Evolutionary conservation across 1,140 invertebrate species (phyloP).

Genomic region (Drosophila bipectinata): DNA sequence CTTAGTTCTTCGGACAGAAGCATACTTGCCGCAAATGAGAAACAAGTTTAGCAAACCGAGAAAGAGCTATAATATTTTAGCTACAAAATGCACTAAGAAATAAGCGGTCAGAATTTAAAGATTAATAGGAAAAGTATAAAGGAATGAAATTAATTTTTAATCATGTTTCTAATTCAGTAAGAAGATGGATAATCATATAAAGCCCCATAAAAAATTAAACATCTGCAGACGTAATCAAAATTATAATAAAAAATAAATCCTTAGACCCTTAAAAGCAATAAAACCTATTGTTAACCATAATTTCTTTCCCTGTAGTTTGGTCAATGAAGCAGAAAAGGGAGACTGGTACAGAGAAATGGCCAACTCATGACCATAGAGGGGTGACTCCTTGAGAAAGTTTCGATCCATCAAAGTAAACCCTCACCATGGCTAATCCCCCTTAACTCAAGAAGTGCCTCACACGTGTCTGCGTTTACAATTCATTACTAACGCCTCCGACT

Average conservation of each 20-base stretch:
- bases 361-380: conserved; percentile 21
- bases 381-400: conserved; percentile 37
- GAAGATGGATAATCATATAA: no score
- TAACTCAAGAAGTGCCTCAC: conserved; percentile 27
- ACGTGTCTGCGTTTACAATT: conserved; percentile 78
- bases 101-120: neutral
- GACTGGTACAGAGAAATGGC: conserved; percentile 6
- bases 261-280: neutral
- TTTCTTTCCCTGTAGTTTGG: conserved; percentile 6
- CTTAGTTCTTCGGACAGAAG: conserved; percentile 48
- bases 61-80: neutral
- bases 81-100: neutral
- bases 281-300: neutral
- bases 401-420: conserved; percentile 36
- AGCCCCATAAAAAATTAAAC: neutral
- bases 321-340: conserved; percentile 50
- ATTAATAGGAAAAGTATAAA: no score
- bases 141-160: no score
- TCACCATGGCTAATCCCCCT: conserved; percentile 25
- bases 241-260: neutral
- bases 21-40: conserved; percentile 15
- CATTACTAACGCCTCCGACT: conserved; percentile 64
- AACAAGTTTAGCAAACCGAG: conserved; percentile 45
- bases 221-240: neutral
- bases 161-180: no score